phyloP scores from a whole-genome alignment of 2,888 invertebrate species.

The Dryobota labecula region DNA sequence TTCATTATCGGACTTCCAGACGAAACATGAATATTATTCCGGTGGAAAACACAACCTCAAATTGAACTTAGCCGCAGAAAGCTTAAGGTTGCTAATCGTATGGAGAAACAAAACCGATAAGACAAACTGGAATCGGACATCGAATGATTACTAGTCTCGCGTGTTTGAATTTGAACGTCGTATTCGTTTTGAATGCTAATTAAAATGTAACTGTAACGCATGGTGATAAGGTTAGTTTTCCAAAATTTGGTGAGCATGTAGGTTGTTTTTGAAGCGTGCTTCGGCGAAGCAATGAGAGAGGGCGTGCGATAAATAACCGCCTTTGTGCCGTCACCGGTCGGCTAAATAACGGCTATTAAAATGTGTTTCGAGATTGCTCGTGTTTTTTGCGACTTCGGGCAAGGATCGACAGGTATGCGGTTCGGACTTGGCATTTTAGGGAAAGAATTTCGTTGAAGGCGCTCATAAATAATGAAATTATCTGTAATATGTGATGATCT shows the following conservation, averaged over 20 bases:
- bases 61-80: conserved; percentile 49
- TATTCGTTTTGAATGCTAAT: conserved; percentile 74
- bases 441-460: conserved; percentile 53
- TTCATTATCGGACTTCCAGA: conserved; percentile 88
- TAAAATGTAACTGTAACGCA: conserved; percentile 76
- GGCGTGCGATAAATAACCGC: conserved; percentile 90
- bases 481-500: conserved; percentile 32
- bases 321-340: conserved; percentile 89
- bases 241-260: conserved; percentile 68
- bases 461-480: conserved; percentile 62
- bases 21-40: conserved; percentile 82
- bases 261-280: conserved; percentile 83
- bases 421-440: conserved; percentile 67
- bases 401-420: conserved; percentile 74
- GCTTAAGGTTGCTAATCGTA: conserved; percentile 70
- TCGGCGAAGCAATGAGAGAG: conserved; percentile 89
- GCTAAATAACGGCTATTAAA: conserved; percentile 89
- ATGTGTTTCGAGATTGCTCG: conserved; percentile 88
- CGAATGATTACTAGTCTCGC: conserved; percentile 89
- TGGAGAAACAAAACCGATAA: conserved; percentile 73
- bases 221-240: conserved; percentile 77
- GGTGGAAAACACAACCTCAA: conserved; percentile 44
- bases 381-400: conserved; percentile 82
- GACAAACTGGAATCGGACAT: conserved; percentile 85
- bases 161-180: conserved; percentile 82